Evolutionary conservation across 2,888 invertebrate genomes (phyloP).

Genomic region (Drosophila ezoana): DNA sequence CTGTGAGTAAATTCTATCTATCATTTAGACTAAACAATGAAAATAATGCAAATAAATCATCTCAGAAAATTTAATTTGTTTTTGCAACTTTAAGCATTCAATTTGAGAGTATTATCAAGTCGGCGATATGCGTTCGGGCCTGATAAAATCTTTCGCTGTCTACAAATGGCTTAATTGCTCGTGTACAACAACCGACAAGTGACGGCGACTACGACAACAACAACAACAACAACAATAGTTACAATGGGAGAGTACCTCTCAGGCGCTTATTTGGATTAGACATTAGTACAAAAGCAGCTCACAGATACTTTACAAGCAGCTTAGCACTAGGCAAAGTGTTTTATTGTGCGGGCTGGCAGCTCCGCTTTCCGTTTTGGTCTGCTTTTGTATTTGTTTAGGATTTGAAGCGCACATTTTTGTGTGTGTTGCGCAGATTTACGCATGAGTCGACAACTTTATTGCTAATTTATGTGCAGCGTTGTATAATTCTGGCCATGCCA

Average conservation of each 20-base stretch:
- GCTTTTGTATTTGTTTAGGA: constrained; percentile 60
- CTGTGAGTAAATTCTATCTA: too few species aligned
- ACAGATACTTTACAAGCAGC: constrained; percentile 58
- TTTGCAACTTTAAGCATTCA: neutral
- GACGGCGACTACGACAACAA: constrained; percentile 1
- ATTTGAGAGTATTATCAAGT: constrained; percentile 21
- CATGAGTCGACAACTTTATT: constrained; percentile 73
- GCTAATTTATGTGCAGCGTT: constrained; percentile 59
- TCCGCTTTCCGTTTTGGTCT: constrained; percentile 15
- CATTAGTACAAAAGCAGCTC: constrained; percentile 62
- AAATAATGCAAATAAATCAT: neutral
- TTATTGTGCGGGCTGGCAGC: constrained; percentile 34
- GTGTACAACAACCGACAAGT: constrained; percentile 31
- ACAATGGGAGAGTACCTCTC: constrained; percentile 31
- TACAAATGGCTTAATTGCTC: constrained; percentile 54
- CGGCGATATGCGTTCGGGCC: constrained; percentile 4
- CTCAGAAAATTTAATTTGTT: too few species aligned
- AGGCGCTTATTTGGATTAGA: constrained; percentile 59
- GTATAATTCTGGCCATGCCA: constrained; percentile 29
- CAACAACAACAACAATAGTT: neutral
- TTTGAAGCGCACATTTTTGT: constrained; percentile 20
- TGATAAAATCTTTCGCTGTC: constrained; percentile 24
- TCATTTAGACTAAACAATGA: neutral
- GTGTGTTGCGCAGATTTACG: constrained; percentile 49
- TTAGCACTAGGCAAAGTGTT: constrained; percentile 56